Percentiles rank a stretch among this genome's conserved stretches.
Conservation (phyloP, 2,113 vertebrate genomes). For the Silurus glanis region DNA sequence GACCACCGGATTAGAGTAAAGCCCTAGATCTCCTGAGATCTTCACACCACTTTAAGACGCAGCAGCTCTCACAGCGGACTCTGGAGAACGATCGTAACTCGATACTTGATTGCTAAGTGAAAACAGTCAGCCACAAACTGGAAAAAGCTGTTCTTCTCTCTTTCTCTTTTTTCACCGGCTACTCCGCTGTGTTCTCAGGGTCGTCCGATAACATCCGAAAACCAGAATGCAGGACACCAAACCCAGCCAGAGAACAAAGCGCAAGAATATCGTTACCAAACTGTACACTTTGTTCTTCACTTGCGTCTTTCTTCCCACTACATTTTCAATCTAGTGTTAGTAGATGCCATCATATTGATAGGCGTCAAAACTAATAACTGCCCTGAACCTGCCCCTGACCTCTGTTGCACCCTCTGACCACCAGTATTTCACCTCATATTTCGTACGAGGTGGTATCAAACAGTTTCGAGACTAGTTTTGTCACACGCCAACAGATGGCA, state of each 20-base stretch:
- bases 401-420: neutral
- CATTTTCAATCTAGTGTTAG: neutral
- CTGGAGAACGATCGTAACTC: neutral
- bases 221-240: neutral
- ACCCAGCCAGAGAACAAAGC: neutral
- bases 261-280: neutral
- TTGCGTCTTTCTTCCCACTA: neutral
- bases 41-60: neutral
- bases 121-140: neutral
- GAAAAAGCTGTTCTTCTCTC: constrained; percentile 24
- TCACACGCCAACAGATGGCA: no score
- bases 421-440: neutral
- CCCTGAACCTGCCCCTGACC: neutral
- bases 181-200: neutral
- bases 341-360: neutral
- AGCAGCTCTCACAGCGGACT: neutral
- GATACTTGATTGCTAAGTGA: neutral
- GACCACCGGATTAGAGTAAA: neutral
- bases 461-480: no score
- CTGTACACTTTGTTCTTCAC: neutral
- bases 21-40: neutral
- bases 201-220: constrained; percentile 1
- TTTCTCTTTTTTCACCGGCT: neutral
- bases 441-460: no score
- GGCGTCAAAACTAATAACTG: neutral